Base-by-base conservation (phyloP, 2,888 invertebrate genomes). In the Calephelis perditalis region DNA sequence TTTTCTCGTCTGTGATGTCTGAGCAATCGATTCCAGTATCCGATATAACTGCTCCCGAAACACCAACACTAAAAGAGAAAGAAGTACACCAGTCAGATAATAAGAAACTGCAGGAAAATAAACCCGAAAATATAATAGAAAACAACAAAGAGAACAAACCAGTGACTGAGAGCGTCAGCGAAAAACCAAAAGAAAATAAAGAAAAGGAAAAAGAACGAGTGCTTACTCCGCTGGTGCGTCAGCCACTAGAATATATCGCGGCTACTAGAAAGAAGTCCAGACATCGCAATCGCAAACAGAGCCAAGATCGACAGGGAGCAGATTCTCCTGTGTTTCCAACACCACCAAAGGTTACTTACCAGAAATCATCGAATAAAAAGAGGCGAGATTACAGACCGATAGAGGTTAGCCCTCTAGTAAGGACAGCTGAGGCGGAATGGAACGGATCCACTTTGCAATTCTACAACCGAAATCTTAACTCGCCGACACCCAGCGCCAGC, bases 1-100 rank as follows among this genome's bases (percentile, higher is more conserved):
- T 96, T 52, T 87, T 95, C 68, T 96, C 96, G 12, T 95, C 95
- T 44, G 94, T 92, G 11, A 92, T 95, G 81, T 95, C 96, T 58
- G 94, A 94, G 82, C 92, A 93, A 73, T 94, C 95, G 61, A 92
- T 93, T 78, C 93, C 93, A 75, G 92, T 94, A 81, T 93, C 92
- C 68, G 95, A 95, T 73, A 91, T 94, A 43, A 92, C 93, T 35
- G 89, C 92, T 47, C 90, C 91, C 43, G 91, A 91, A 67, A 82
- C 70, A 76, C 82, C 84, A 47, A 90, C 92, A 46, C 90, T 94
- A 66, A 93, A 92, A 71, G 93, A 90, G 71, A 82, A 72, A 67
- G 80, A 79, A 68, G 81, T 73, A 71, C 79, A 67, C 36, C 62
- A 63, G 73, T 76, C 67, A 0, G 79, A 77, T 63, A 10, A 59